Percentiles rank a stretch among this genome's conserved stretches.
These are phyloP conservation scores for Oligia latruncula DNA, from an alignment of 2,888 invertebrate species.

Conservation along the genomic window DNA sequence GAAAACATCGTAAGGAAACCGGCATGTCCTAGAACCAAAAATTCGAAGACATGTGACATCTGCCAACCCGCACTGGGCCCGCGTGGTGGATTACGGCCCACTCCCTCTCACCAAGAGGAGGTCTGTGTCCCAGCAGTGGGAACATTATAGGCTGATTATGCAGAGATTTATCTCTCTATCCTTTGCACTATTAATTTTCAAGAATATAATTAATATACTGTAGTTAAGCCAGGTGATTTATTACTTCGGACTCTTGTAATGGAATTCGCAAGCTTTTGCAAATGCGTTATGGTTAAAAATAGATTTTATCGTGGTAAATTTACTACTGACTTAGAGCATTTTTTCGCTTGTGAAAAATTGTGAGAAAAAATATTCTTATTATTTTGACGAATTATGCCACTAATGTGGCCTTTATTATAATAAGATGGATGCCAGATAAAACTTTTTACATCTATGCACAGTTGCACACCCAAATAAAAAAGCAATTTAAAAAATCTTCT, in stretches of 20 bases:
- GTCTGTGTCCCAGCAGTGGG: too few relatives aligned
- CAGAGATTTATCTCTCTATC: conserved; percentile 36
- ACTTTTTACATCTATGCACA: background rate
- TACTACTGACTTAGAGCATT: background rate
- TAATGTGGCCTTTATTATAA: background rate
- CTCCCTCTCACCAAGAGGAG: too few relatives aligned
- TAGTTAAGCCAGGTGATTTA: conserved; percentile 53
- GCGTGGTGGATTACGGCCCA: too few relatives aligned
- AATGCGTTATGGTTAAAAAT: conserved; percentile 18
- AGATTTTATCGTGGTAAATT: conserved; percentile 7
- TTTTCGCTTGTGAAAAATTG: background rate
- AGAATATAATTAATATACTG: conserved; percentile 56
- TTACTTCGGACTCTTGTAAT: conserved; percentile 3
- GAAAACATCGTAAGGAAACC: too few relatives aligned
- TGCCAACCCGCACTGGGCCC: too few relatives aligned
- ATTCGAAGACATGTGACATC: too few relatives aligned
- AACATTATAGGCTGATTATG: too few relatives aligned
- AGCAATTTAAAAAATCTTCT: background rate
- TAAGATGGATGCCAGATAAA: background rate
- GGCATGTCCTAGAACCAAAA: too few relatives aligned
- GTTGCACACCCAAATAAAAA: background rate
- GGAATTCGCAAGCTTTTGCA: conserved; percentile 27
- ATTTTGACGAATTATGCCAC: background rate
- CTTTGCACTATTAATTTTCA: conserved; percentile 51
- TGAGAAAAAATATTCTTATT: background rate